Percentiles rank a stretch among this genome's conserved stretches.
phyloP scores from a whole-genome alignment of 2,888 invertebrate species.

The Lysandra bellargus region DNA sequence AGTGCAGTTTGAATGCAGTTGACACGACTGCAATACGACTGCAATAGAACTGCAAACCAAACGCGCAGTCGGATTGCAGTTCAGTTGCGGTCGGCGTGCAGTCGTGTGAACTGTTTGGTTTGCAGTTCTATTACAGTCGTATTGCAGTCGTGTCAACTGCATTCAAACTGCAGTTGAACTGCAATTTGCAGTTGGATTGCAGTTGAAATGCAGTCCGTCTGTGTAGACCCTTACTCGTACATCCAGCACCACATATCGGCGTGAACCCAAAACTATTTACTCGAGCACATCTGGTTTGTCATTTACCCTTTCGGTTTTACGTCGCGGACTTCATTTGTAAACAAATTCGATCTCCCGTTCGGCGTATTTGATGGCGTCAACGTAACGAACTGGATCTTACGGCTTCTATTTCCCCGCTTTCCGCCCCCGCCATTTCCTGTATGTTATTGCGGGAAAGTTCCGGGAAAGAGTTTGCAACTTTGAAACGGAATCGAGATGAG shows the following conservation, averaged over 20 bases:
- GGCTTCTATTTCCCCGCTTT: conserved; percentile 41
- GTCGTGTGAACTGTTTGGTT: no score
- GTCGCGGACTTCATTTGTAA: conserved; percentile 45
- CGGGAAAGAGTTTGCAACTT: conserved; percentile 17
- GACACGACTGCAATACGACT: no score
- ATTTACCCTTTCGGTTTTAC: conserved; percentile 21
- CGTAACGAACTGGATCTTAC: conserved; percentile 44
- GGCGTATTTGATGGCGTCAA: conserved; percentile 44
- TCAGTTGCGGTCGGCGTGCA: no score
- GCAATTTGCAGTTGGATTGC: no score
- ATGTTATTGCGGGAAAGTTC: conserved; percentile 1
- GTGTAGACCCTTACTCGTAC: neutral
- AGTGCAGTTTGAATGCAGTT: no score
- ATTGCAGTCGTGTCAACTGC: no score
- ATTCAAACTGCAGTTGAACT: no score
- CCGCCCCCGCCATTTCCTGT: conserved; percentile 7
- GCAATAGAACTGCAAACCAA: no score
- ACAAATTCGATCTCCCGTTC: conserved; percentile 45
- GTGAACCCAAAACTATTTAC: neutral
- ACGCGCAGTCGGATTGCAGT: no score
- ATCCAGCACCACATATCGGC: neutral
- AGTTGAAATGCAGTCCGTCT: no score
- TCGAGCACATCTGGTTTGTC: neutral
- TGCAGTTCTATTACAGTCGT: no score
- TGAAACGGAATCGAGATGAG: neutral